A percentile compares a stretch with the other conserved stretches of the same genome.
These are phyloP conservation scores for Conopomorpha cramerella DNA, from an alignment of 1,140 invertebrate species.

Conservation along the genomic window DNA sequence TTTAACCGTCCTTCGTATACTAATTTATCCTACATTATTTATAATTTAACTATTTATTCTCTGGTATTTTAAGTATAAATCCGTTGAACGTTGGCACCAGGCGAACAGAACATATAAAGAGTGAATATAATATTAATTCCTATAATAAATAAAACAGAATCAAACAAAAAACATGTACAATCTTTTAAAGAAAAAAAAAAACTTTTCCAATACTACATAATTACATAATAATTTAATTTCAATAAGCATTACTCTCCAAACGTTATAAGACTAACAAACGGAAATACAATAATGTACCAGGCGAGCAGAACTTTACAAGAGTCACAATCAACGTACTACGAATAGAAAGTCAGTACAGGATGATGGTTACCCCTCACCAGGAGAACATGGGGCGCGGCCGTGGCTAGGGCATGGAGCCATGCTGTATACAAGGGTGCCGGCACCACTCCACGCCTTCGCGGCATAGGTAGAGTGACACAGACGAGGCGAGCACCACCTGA, in stretches of 20 bases:
- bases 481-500: constrained; percentile 85
- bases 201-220: no score
- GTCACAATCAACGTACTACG: no score
- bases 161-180: no score
- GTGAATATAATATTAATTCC: neutral
- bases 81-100: neutral
- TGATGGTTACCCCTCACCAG: constrained; percentile 94
- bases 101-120: constrained; percentile 3
- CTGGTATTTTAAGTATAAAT: no score
- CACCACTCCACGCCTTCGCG: constrained; percentile 79
- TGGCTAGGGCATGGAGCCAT: constrained; percentile 92
- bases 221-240: no score
- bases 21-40: no score
- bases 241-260: no score
- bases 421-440: constrained; percentile 90
- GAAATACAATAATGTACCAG: no score
- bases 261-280: no score
- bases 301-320: no score
- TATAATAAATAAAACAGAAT: neutral
- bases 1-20: no score
- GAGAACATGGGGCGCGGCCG: constrained; percentile 64
- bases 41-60: neutral
- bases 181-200: no score
- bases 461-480: constrained; percentile 94
- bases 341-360: constrained; percentile 96